A percentile compares a stretch with the other conserved stretches of the same genome.
Conservation (phyloP, 2,797 vertebrate genomes). For the Leuciscus waleckii region DNA sequence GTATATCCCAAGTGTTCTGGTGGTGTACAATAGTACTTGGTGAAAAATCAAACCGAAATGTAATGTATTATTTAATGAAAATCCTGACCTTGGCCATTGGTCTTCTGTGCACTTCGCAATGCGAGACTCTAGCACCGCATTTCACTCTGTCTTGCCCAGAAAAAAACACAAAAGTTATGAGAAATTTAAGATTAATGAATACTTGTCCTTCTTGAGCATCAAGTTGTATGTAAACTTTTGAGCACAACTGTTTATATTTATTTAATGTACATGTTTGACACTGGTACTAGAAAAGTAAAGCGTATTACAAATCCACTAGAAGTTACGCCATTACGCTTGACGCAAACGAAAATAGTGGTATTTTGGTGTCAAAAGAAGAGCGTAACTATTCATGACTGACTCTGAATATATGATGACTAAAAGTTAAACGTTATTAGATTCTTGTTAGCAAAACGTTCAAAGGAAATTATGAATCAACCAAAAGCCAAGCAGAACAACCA, state of each 20-base stretch:
- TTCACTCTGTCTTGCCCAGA: not conserved
- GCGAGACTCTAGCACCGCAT: not conserved
- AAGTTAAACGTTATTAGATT: conserved; percentile 44
- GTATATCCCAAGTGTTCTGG: too few species aligned
- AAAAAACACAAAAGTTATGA: not conserved
- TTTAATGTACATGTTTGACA: not conserved
- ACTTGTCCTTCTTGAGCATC: not conserved
- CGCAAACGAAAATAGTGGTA: not conserved
- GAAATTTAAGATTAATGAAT: not conserved
- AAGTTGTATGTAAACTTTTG: not conserved
- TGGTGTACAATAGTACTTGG: too few species aligned
- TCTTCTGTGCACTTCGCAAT: not conserved
- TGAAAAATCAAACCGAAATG: too few species aligned
- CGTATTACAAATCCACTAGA: not conserved
- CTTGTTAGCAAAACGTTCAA: conserved; percentile 43
- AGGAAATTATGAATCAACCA: conserved; percentile 43
- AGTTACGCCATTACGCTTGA: not conserved
- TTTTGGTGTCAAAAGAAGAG: not conserved
- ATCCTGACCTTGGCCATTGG: not conserved
- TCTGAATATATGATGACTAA: conserved; percentile 12
- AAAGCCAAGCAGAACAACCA: conserved; percentile 29
- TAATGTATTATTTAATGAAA: too few species aligned
- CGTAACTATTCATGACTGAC: not conserved
- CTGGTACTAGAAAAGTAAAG: not conserved
- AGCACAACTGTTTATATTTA: not conserved